Base-by-base conservation (phyloP, 2,113 vertebrate species). In the Psilopsiagon aurifrons region DNA sequence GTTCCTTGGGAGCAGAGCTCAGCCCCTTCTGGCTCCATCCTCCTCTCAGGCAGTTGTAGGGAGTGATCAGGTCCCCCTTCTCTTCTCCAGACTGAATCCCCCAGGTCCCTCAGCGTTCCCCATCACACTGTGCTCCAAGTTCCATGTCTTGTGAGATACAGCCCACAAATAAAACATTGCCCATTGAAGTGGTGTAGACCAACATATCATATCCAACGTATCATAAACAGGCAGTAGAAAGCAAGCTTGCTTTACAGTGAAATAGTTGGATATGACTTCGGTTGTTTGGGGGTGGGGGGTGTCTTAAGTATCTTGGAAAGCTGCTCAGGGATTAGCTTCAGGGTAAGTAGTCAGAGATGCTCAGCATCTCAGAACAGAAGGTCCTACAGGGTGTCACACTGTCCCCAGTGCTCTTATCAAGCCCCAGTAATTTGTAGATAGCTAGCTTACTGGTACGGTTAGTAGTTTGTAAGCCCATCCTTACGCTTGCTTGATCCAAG, bases 121-220 rank as follows among this genome's bases (percentile, higher is more conserved):
- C 55, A 23, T 59, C 33, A 59, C 20, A 23, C 33, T n/a, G 33
- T n/a, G 55, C 55, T 59, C 55, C 55, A 23, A 14, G 55, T n/a
- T 59, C 33, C 12, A 0, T 41, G 51, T 14, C 35, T 68, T 29
- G 16, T 11, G 68, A 63, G 57, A 25, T 31, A 12, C 15, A 54
- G n/a, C 28, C 7, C 69, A 66, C 57, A 60, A 41, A 46, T 44
- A 41, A 84, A 52, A 33, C 0, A 1, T 19, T 31, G 37, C 63
- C 67, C 1, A 0, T 24, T 10, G 51, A 55, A 84, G 46, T 27
- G 28, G 6, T 46, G 37, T 59, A 62, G 77, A 13, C 17, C 2
- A 43, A 8, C 1, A 1, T 41, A n/a, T 5, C 35, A 7, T 5
- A 25, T n/a, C 17, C 2, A 43, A 8, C 1, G 1, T 41, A n/a